A percentile compares a stretch with the other conserved stretches of the same genome.
Evolutionary conservation across 1,140 invertebrate species (phyloP).

Genomic region (Drosophila malerkotliana): DNA sequence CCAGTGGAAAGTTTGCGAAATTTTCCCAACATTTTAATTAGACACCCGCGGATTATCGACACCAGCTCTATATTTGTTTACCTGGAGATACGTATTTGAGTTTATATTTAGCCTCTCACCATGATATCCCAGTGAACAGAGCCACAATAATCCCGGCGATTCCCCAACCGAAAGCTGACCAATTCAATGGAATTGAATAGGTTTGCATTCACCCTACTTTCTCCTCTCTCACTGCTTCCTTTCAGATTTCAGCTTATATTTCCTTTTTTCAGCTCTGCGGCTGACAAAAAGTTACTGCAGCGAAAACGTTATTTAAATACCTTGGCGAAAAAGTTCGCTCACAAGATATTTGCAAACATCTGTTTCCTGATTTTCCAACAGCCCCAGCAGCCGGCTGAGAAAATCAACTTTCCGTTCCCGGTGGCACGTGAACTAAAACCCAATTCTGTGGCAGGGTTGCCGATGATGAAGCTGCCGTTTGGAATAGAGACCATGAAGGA

Average conservation of each 20-base stretch:
- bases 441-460: slow-evolving; percentile 43
- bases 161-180: slow-evolving; percentile 19
- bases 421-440: slow-evolving; percentile 50
- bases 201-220: slow-evolving; percentile 33
- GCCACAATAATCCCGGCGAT: slow-evolving; percentile 14
- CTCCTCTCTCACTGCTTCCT: slow-evolving; percentile 21
- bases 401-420: slow-evolving; percentile 56
- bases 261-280: slow-evolving; percentile 45
- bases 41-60: slow-evolving; percentile 35
- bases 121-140: slow-evolving; percentile 29
- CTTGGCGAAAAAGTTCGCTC: slow-evolving; percentile 70
- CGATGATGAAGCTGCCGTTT: slow-evolving; percentile 51
- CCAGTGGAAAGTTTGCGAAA: slow-evolving; percentile 30
- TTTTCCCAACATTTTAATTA: slow-evolving; percentile 38
- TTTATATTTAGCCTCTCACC: slow-evolving; percentile 11
- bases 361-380: slow-evolving; percentile 58
- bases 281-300: slow-evolving; percentile 67
- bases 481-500: slow-evolving; percentile 6
- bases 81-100: not conserved
- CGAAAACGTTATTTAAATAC: slow-evolving; percentile 76
- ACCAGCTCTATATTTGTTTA: slow-evolving; percentile 16
- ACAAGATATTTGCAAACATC: slow-evolving; percentile 80
- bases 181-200: slow-evolving; percentile 68
- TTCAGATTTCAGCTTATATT: slow-evolving; percentile 20
- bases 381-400: slow-evolving; percentile 21